A percentile compares a stretch with the other conserved stretches of the same genome.
phyloP scores from a whole-genome alignment of 1,140 invertebrate species.

The Eriocheir sinensis region DNA sequence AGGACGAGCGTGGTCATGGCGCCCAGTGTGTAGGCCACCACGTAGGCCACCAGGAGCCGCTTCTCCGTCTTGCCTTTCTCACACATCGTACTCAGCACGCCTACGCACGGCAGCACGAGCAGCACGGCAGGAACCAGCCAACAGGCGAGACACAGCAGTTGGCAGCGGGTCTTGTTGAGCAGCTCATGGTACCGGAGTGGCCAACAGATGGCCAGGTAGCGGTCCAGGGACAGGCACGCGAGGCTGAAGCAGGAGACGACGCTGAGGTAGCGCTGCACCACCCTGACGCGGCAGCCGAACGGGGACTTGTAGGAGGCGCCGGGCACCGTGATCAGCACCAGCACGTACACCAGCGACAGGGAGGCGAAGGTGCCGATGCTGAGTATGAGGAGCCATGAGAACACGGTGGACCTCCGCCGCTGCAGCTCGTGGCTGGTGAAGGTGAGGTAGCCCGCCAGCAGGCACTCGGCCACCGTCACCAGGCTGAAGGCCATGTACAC shows the following conservation, averaged over 20 bases:
- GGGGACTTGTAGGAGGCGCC: not conserved
- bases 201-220: constrained; percentile 69
- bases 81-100: constrained; percentile 1
- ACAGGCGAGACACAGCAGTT: constrained; percentile 2
- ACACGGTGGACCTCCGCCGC: constrained; percentile 3
- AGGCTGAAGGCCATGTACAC: constrained; percentile 26
- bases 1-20: constrained; percentile 45
- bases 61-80: not conserved
- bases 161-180: constrained; percentile 31
- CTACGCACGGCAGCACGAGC: constrained; percentile 33
- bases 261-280: constrained; percentile 58
- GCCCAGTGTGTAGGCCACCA: constrained; percentile 43
- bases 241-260: constrained; percentile 53
- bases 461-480: constrained; percentile 41
- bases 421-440: not conserved
- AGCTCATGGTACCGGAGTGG: constrained; percentile 65
- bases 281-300: constrained; percentile 35
- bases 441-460: constrained; percentile 45
- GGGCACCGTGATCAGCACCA: not conserved
- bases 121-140: constrained; percentile 37
- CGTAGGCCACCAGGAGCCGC: constrained; percentile 33
- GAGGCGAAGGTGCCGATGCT: constrained; percentile 18
- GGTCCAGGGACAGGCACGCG: constrained; percentile 52
- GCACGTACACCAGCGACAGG: constrained; percentile 34
- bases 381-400: not conserved